Percentiles rank a stretch among this genome's conserved stretches.
Evolutionary conservation across 2,888 invertebrate species (phyloP).

Genomic region (Eilema caniola): DNA sequence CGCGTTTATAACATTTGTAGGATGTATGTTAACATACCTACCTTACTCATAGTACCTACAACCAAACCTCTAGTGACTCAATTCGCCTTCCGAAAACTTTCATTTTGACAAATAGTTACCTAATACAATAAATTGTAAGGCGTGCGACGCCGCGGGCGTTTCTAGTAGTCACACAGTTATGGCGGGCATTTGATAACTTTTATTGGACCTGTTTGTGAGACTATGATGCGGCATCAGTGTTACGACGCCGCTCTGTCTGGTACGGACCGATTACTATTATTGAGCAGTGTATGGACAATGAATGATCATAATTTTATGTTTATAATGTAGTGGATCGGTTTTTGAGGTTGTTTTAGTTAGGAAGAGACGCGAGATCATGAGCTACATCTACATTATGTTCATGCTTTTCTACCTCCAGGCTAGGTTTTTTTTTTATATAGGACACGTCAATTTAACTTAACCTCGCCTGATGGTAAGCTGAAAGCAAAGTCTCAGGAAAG

Average conservation of each 20-base stretch:
- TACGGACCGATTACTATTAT: conserved; percentile 16
- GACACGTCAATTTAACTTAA: too few species aligned
- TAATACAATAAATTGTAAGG: conserved; percentile 38
- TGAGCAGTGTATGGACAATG: not conserved
- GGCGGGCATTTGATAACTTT: conserved; percentile 33
- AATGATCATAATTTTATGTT: not conserved
- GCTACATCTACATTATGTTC: too few species aligned
- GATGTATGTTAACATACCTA: not conserved
- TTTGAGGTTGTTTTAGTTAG: too few species aligned
- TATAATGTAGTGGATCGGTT: too few species aligned
- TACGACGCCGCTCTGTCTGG: conserved; percentile 44
- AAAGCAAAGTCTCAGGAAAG: too few species aligned
- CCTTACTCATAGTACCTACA: not conserved
- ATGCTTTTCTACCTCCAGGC: too few species aligned
- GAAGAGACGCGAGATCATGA: too few species aligned
- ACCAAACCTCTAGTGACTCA: not conserved
- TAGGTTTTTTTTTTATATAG: too few species aligned
- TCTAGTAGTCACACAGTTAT: conserved; percentile 20
- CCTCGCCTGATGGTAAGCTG: too few species aligned
- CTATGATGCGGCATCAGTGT: conserved; percentile 8
- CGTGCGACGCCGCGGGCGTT: conserved; percentile 27
- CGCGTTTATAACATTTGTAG: too few species aligned
- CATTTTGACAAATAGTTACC: conserved; percentile 40
- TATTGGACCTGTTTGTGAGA: conserved; percentile 38
- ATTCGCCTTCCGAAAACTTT: conserved; percentile 37